Evolutionary conservation across 2,113 vertebrate species (phyloP).

Genomic region (Platysternon megacephalum): DNA sequence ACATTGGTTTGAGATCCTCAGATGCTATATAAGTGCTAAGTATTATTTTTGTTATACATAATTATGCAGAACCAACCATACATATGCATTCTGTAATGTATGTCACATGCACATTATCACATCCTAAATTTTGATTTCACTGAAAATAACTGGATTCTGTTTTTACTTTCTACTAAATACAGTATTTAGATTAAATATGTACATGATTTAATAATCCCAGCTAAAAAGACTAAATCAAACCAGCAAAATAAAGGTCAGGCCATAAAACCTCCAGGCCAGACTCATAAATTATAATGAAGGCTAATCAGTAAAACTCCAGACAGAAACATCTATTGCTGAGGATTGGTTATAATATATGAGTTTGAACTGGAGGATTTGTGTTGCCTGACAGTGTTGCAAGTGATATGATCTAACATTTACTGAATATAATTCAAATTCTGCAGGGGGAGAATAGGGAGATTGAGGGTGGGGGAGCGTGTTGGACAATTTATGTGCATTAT

Average conservation of each 20-base stretch:
- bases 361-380: background rate
- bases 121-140: background rate
- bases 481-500: background rate
- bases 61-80: background rate
- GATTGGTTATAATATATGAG: background rate
- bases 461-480: background rate
- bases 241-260: background rate
- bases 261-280: background rate
- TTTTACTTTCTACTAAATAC: background rate
- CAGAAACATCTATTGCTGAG: background rate
- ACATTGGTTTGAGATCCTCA: background rate
- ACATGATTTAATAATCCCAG: background rate
- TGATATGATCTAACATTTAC: background rate
- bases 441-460: background rate
- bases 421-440: background rate
- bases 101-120: background rate
- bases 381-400: background rate
- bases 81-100: background rate
- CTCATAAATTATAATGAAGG: background rate
- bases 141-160: background rate
- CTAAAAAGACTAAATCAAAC: background rate
- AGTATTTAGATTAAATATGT: background rate
- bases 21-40: background rate
- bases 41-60: background rate
- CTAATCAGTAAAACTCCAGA: background rate